Evolutionary conservation across 2,113 vertebrate genomes (phyloP), one percentile per base, ranked within the genome.

Genomic region (Prolemur simus): DNA sequence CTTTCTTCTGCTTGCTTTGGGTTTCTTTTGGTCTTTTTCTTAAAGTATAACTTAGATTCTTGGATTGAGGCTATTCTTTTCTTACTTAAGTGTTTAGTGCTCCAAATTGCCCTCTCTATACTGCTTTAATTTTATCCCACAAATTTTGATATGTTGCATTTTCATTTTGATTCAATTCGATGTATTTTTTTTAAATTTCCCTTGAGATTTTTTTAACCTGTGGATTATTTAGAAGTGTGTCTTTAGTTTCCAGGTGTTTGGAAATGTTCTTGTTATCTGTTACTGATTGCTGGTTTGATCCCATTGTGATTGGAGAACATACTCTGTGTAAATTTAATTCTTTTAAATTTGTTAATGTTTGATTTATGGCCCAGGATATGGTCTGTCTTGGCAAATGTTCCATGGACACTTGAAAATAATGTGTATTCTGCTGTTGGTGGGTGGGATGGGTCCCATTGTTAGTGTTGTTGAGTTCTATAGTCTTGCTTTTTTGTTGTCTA

Each of bases 151-250:
- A 10, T 58, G 17, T 29, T 87, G 20, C n/a, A 49, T 68, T 92
- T 96, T 74, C 20, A 39, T 95, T 95, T 93, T 73, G n/a, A 81
- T 69, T 85, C 47, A 85, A 42, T 80, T 96, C 29, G 81, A 17
- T 60, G 10, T 39, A 47, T 64, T 58, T 84, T 91, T 69, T 60
- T 27, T 18, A 17, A 13, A 84, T 78, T 92, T 85, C 37, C 13
- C 23, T 45, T 78, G 32, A 69, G 64, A 80, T 17, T 68, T 49
- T 73, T 63, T 47, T 76, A 60, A 34, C 6, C 18, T 29, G 18
- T 83, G 54, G 66, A 64, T 77, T 84, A 74, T 81, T 84, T 63
- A 47, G 32, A 56, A 88, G 9, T 76, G 1, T 63, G 8, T 42
- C 63, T 85, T 86, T 76, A 21, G 34, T 92, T 86, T 92, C 32